Evolutionary conservation across 2,888 invertebrate genomes (phyloP), one percentile per base, ranked within the genome.

Genomic region (Macrosoma leucophasiata): DNA sequence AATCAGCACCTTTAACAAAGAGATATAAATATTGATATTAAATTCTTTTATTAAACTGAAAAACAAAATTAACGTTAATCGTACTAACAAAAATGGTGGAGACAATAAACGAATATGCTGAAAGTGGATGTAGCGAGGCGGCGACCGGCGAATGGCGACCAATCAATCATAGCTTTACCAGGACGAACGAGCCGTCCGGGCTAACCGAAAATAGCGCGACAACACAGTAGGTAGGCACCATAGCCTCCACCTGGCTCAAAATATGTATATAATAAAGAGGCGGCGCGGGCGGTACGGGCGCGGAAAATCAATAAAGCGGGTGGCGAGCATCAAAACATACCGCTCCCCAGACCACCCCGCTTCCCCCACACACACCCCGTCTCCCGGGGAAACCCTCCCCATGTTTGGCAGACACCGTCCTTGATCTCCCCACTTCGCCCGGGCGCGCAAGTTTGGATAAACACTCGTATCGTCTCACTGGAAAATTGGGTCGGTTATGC

Each of bases 361-460:
- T 50, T 55, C 51, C 74, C 78, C 71, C 74, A 24, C 37, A 20
- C 15, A 41, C 50, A 43, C 64, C 62, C 62, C 67, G 73, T 75
- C 73, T 78, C 79, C 78, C 78, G 79, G 84, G 76, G 77, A 77
- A 81, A 72, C 73, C 79, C 68, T 72, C 77, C 82, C 60, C 74
- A 66, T 78, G 78, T 79, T 82, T 79, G 77, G 79, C 81, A 84
- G 84, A 84, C 84, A 61, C 74, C 82, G 84, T 75, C 84, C 84
- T 84, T 84, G 84, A 84, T 82, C 74, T 73, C 71, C 75, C 77
- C 60, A 64, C 65, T 65, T 61, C 58, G 67, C 66, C 71, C 68
- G 71, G 73, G 69, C 67, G 64, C 64, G 55, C 71, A 79, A 79
- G 55, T 82, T 81, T 63, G 68, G 70, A 79, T 81, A 84, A 82